A percentile compares a stretch with the other conserved stretches of the same genome.
Conservation (phyloP, 2,797 vertebrate genomes). For the Trichosurus vulpecula region DNA sequence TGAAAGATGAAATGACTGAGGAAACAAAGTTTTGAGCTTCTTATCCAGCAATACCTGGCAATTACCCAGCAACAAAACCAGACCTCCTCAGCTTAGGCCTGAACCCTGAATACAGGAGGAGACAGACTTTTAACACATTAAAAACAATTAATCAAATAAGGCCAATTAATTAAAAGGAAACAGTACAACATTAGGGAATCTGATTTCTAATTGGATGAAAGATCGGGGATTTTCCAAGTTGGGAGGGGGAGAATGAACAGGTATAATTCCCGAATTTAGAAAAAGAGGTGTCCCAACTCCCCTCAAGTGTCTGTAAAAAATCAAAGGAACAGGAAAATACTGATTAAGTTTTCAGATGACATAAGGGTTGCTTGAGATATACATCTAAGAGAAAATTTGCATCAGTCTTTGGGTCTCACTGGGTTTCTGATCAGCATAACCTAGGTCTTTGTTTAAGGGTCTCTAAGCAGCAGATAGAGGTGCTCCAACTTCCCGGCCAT, state of each 20-base stretch:
- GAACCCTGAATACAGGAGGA: neutral
- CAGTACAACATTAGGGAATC: neutral
- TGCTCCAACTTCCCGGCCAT: neutral
- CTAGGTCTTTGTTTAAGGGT: neutral
- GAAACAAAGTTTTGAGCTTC: neutral
- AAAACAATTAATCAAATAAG: neutral
- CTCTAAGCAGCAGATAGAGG: neutral
- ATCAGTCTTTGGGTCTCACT: neutral
- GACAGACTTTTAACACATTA: neutral
- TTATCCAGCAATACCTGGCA: neutral
- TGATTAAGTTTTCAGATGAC: neutral
- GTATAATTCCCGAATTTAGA: neutral
- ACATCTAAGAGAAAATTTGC: neutral
- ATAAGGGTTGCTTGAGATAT: neutral
- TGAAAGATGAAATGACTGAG: neutral
- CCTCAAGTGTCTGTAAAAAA: neutral
- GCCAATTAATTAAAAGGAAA: neutral
- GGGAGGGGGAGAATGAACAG: neutral
- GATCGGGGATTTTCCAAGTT: neutral
- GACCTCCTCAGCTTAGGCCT: neutral
- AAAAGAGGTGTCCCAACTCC: neutral
- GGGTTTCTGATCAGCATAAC: neutral
- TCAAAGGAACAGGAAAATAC: neutral
- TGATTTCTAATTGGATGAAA: neutral
- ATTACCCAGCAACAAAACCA: neutral